Conservation (phyloP, 2,797 vertebrate species). For the Botia kubotai region DNA sequence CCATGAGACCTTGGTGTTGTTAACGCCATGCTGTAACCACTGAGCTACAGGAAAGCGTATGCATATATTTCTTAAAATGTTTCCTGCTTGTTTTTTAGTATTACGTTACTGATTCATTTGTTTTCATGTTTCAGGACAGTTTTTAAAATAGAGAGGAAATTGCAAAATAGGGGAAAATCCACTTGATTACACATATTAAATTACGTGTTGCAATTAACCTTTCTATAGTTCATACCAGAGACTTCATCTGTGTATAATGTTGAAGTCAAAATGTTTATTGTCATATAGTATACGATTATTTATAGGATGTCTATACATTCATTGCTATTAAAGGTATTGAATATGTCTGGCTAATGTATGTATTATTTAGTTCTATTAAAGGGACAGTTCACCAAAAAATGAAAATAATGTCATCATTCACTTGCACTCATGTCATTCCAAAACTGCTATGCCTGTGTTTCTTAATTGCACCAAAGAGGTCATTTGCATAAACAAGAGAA, state of each 20-base stretch:
- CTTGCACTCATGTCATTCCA: neutral
- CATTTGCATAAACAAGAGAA: neutral
- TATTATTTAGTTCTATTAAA: too few species aligned
- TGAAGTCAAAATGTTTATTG: neutral
- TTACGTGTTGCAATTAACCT: neutral
- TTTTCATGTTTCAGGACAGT: neutral
- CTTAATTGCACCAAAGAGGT: neutral
- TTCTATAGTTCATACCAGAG: neutral
- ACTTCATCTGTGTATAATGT: neutral
- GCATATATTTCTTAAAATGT: too few species aligned
- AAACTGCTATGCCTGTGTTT: neutral
- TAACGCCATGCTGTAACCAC: too few species aligned
- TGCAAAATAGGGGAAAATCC: constrained; percentile 17
- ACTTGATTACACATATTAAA: neutral
- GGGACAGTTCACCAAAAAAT: too few species aligned
- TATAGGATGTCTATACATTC: too few species aligned
- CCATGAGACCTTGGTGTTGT: too few species aligned
- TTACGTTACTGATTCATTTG: neutral
- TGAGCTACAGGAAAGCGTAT: too few species aligned
- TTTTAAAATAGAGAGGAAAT: constrained; percentile 12
- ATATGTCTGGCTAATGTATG: too few species aligned
- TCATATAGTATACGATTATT: neutral
- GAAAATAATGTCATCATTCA: too few species aligned
- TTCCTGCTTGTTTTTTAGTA: too few species aligned
- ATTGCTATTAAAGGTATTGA: too few species aligned